Base-by-base conservation (phyloP, 2,888 invertebrate genomes). In the Oxystoma pomonae region DNA sequence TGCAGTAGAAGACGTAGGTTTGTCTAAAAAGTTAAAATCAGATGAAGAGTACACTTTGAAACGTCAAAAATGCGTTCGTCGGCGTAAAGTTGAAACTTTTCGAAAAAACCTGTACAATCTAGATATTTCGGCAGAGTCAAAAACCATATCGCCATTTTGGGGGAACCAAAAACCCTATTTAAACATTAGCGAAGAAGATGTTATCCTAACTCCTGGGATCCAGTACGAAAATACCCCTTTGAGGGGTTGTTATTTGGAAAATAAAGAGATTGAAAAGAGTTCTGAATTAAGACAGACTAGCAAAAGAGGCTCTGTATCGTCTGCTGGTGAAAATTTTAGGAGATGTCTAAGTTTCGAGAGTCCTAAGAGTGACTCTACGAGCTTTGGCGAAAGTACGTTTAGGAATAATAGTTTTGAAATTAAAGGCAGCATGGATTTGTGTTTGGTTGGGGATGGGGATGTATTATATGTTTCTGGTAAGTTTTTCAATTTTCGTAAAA, bases 61-160 rank as follows among this genome's bases (percentile, higher is more conserved):
- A 74, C 78, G 86, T 18, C 86, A 87, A 73, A 83, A 80, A 68
- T 86, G 86, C 70, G 84, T 86, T 16, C 78, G 86, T 1, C 78
- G 86, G 1, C 83, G 84, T 69, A 70, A 72, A 18, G 64, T 65
- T 1, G 68, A 70, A 35, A 57, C 65, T 58, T 58, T 65, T 2
- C 64, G 66, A 20, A 68, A 65, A 19, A 69, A 68, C 65, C 58
- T 66, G 12, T 63, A 51, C 63, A 67, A 64, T 5, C 61, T 67
- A 16, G 69, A 71, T 51, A 63, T 59, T 3, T 66, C 61, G 57
- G 58, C 57, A 18, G 70, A 70, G 61, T 62, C 64, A 0, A 65
- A 66, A 51, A 68, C 65, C 2, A 66, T 65, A 16, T 60, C 67
- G 12, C 65, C 66, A 1, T 66, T 69, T 65, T 65, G 68, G 68